Evolutionary conservation across 2,797 vertebrate genomes (phyloP).

Genomic region (Tapera naevia): DNA sequence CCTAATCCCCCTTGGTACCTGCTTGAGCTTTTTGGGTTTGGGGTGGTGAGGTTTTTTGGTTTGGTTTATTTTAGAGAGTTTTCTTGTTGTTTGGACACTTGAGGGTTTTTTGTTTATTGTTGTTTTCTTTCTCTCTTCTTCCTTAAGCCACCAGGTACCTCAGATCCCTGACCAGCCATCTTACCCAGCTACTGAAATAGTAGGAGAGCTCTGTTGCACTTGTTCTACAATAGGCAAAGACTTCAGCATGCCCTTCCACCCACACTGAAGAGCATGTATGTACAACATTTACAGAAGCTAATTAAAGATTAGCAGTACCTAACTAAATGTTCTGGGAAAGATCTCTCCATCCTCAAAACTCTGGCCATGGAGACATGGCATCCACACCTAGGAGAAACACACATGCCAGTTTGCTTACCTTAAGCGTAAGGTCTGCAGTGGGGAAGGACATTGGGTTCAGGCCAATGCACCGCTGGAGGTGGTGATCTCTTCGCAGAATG

Average conservation of each 20-base stretch:
- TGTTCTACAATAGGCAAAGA: not conserved
- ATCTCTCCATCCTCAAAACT: not conserved
- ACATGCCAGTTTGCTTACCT: constrained; percentile 78
- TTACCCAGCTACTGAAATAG: not conserved
- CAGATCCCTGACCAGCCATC: not conserved
- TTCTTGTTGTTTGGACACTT: not conserved
- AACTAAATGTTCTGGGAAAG: not conserved
- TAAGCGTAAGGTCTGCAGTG: constrained; percentile 93
- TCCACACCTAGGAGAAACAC: not conserved
- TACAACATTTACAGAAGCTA: not conserved
- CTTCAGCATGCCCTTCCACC: not conserved
- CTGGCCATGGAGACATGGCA: not conserved
- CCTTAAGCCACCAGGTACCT: not conserved
- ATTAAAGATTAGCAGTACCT: not conserved
- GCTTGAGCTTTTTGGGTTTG: not conserved
- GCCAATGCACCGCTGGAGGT: constrained; percentile 91
- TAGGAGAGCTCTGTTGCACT: not conserved
- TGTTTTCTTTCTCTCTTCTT: not conserved
- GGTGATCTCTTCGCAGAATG: constrained; percentile 93
- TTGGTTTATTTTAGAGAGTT: not conserved
- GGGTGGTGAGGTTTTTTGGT: not conserved
- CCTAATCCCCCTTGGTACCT: not conserved
- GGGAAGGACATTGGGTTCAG: constrained; percentile 95
- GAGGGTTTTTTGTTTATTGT: not conserved
- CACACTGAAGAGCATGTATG: fast-evolving